Evolutionary conservation across 2,113 vertebrate genomes (phyloP).

Genomic region (Dipodomys stephensi): DNA sequence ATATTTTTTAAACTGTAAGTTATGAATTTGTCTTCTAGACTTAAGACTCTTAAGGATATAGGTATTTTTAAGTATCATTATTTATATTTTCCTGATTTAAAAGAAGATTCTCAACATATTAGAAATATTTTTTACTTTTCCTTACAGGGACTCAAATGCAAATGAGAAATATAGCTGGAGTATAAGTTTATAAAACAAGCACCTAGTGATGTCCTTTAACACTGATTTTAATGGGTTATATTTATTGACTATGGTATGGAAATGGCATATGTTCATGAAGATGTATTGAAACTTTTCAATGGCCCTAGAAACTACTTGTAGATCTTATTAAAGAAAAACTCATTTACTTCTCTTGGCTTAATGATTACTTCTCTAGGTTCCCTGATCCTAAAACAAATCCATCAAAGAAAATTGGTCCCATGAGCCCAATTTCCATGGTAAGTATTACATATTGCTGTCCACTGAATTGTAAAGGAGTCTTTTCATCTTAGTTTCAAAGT

Average conservation of each 20-base stretch:
- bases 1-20: not conserved
- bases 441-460: slow-evolving; percentile 45
- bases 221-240: slow-evolving; percentile 5
- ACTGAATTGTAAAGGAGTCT: slow-evolving; percentile 59
- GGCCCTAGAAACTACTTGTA: not conserved
- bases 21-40: slow-evolving; percentile 11
- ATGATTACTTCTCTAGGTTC: not conserved
- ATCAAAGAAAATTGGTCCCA: slow-evolving; percentile 19
- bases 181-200: not conserved
- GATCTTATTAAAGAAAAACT: not conserved
- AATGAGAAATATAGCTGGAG: not conserved
- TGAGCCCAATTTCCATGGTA: slow-evolving; percentile 36
- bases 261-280: not conserved
- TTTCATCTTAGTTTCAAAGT: slow-evolving; percentile 69
- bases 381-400: slow-evolving; percentile 38
- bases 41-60: not conserved
- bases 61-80: not conserved
- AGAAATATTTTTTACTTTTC: not conserved
- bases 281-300: not conserved
- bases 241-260: not conserved
- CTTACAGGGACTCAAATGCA: not conserved
- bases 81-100: not conserved
- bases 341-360: slow-evolving; percentile 21
- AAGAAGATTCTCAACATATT: not conserved
- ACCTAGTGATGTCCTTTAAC: slow-evolving; percentile 1